Conservation (phyloP, 2,888 invertebrate genomes). For the Drosophila flavopinicola region DNA sequence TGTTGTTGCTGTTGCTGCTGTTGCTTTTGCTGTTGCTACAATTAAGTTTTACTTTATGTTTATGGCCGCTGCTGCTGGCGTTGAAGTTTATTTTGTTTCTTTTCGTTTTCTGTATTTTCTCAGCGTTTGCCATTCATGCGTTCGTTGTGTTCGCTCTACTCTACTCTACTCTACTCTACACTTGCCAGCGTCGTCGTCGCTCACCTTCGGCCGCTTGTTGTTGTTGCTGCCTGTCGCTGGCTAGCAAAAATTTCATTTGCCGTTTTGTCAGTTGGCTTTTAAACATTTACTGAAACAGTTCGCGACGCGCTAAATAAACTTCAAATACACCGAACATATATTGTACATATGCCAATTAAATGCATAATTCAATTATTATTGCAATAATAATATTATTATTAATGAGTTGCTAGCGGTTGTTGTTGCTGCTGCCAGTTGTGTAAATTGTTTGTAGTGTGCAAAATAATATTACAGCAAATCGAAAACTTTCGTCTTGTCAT, state of each 20-base stretch:
- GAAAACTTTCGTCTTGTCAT: conserved; percentile 35
- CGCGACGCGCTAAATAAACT: conserved; percentile 67
- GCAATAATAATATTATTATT: conserved; percentile 34
- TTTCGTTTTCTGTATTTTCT: conserved; percentile 49
- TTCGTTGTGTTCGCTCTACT: conserved; percentile 54
- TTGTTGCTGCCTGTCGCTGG: conserved; percentile 34
- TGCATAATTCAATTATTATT: conserved; percentile 37
- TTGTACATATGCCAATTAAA: conserved; percentile 19
- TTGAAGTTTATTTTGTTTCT: conserved; percentile 39
- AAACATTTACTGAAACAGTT: conserved; percentile 82
- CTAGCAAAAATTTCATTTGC: conserved; percentile 68
- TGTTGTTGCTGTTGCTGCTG: conserved; percentile 27
- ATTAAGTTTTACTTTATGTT: conserved; percentile 76
- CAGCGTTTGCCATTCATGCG: conserved; percentile 58
- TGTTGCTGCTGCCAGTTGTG: conserved; percentile 12
- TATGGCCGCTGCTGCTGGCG: conserved; percentile 54
- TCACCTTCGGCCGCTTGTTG: conserved; percentile 56
- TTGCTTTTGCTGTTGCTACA: conserved; percentile 53
- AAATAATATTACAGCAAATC: conserved; percentile 13
- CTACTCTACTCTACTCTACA: conserved; percentile 51
- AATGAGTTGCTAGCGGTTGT: conserved; percentile 18
- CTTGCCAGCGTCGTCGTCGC: conserved; percentile 57
- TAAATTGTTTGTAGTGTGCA: conserved; percentile 21
- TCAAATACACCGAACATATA: conserved; percentile 12
- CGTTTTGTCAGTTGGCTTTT: conserved; percentile 82